Base-by-base conservation (phyloP, 37 sponge, comb jelly and placozoan genomes). In the Ianthella basta region DNA sequence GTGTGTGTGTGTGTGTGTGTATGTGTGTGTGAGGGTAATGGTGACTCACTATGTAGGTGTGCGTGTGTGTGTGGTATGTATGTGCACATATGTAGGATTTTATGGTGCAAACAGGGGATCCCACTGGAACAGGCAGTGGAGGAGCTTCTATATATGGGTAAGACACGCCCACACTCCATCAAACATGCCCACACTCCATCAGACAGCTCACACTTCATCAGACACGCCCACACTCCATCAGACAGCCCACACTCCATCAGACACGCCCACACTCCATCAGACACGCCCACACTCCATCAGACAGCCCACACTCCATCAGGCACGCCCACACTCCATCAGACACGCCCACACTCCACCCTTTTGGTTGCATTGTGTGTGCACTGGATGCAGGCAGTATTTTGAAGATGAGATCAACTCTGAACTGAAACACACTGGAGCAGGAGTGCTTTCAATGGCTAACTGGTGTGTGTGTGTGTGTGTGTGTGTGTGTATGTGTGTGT, bases 381-480 rank as follows among this genome's bases (percentile, higher is more conserved):
- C 36, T 33, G n/a, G 20, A 36, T 50, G 25, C 25, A 75, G 78
- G 44, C 78, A 40, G 34, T 57, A 72, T 0, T 99, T 99, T 95
- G 96, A 95, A 35, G 99, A 99, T 92, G 99, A 99, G 82, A 89
- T 99, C 53, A 87, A 85, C 41, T 79, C 88, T 65, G 96, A 95
- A 15, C 85, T 99, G 80, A 99, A 99, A 85, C 99, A 99, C 78
- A 95, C 97, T 55, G 99, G 99, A 70, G 99, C 99, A 54, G 97
- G 99, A 0, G 88, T 99, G 4, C 70, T 99, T n/a, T 96, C 99
- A 3, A 99, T 99, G 99, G 99, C 99, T 15, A 99, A 99, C 87
- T 92, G 96, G 96, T 94, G 13, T 23, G 27, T 32, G 35, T 55
- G 40, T 38, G 55, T 68, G 56, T 70, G 54, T 44, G 15, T 69